Conservation (phyloP, 2,113 vertebrate genomes). For the Catagonus wagneri region DNA sequence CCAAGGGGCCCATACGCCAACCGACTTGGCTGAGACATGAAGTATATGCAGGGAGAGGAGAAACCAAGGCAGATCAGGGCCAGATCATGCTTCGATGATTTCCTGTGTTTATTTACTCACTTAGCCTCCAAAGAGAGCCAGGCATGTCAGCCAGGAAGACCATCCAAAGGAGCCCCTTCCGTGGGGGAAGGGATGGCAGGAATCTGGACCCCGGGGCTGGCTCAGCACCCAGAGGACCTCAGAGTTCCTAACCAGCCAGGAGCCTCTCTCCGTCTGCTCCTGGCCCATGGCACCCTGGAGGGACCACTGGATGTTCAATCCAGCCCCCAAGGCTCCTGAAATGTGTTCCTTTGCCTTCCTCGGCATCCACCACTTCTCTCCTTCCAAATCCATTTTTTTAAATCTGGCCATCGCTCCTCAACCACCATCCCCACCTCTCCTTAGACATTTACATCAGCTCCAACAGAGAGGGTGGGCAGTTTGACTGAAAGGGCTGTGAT, state of each 20-base stretch:
- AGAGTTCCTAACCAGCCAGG: not conserved
- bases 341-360: not conserved
- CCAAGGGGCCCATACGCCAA: fast-evolving
- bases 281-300: not conserved
- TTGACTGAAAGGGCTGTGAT: not conserved
- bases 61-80: not conserved
- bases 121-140: not conserved
- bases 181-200: fast-evolving
- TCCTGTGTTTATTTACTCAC: not conserved
- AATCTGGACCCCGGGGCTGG: not conserved
- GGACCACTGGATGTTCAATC: not conserved
- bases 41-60: too few species aligned
- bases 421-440: too few species aligned
- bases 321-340: not conserved
- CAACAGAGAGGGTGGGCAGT: not conserved
- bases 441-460: not conserved
- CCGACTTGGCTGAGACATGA: fast-evolving
- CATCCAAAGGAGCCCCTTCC: not conserved
- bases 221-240: not conserved
- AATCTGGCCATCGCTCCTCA: not conserved
- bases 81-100: not conserved
- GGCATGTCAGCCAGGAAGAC: not conserved
- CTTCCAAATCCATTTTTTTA: not conserved
- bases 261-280: not conserved
- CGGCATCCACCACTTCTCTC: not conserved